Conservation (phyloP, 2,888 invertebrate genomes). For the Odontocerum albicorne region DNA sequence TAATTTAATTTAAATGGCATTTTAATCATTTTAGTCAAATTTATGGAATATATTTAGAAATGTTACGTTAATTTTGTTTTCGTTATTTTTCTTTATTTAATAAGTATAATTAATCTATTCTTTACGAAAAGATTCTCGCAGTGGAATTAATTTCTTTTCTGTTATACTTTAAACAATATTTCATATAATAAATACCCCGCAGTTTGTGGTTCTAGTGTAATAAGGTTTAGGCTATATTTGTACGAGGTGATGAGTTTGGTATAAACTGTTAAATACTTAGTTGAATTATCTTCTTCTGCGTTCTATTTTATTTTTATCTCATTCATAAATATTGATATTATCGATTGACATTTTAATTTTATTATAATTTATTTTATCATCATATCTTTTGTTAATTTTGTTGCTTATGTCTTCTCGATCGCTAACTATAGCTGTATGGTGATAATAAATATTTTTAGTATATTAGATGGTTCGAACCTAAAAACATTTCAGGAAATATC, state of each 20-base stretch:
- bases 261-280: too few species aligned
- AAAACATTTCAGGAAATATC: background rate
- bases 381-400: conserved; percentile 16
- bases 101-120: conserved; percentile 32
- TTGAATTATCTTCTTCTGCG: conserved; percentile 29
- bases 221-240: too few species aligned
- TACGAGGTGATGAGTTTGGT: too few species aligned
- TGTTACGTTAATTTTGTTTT: conserved; percentile 33
- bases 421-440: conserved; percentile 32
- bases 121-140: conserved; percentile 27
- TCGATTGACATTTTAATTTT: conserved; percentile 10
- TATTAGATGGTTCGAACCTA: conserved; percentile 1
- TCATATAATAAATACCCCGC: background rate
- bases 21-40: conserved; percentile 34
- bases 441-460: conserved; percentile 34
- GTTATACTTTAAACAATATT: conserved; percentile 27
- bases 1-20: conserved; percentile 24
- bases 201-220: conserved; percentile 30
- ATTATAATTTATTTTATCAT: background rate
- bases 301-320: conserved; percentile 4
- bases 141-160: conserved; percentile 29
- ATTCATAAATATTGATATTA: background rate
- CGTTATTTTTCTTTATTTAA: conserved; percentile 31
- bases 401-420: conserved; percentile 10
- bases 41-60: conserved; percentile 30